Evolutionary conservation across 2,888 invertebrate species (phyloP), one percentile per base, ranked within the genome.

Genomic region (Microctonus aethiopoides): DNA sequence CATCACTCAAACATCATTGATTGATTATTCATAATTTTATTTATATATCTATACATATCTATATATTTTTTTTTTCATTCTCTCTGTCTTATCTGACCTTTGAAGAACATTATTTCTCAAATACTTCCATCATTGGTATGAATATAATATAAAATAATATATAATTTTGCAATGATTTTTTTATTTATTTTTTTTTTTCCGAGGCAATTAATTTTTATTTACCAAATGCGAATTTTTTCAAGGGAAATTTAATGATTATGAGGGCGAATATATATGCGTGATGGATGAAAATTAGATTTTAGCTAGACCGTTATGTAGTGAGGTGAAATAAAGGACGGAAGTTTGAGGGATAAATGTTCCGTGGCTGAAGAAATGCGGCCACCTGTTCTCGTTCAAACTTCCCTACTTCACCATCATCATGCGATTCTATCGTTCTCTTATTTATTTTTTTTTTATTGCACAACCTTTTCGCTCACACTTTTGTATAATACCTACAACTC

Each of bases 311-410:
- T 76, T 75, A 75, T 70, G 72, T 52, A 62, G 67, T 54, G 54
- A 66, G 36, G 22, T 20, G 24, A 16, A 10, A 13, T 46, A 71
- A 68, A 57, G 52, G 61, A 57, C 63, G 52, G 46, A 66, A 61
- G 56, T 71, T 64, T 76, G 72, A 65, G 72, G 68, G 72, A 74
- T 76, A 75, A 76, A 77, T 78, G 76, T 72, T 73, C 71, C 71
- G 65, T 72, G 59, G 62, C 66, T 71, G 60, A 74, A 72, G 73
- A 79, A 80, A 79, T 67, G 76, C 76, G 78, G 73, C 73, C 77
- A 73, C 75, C 70, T 70, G 70, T 66, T 69, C 63, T 56, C 62
- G 29, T 29, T 57, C 34, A 62, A 52, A 64, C 34, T 36, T 39
- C 34, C 16, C 62, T 64, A 41, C 41, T 62, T 34, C 51, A 26